Conservation (phyloP, 2,797 vertebrate genomes). For the Siniperca scherzeri region DNA sequence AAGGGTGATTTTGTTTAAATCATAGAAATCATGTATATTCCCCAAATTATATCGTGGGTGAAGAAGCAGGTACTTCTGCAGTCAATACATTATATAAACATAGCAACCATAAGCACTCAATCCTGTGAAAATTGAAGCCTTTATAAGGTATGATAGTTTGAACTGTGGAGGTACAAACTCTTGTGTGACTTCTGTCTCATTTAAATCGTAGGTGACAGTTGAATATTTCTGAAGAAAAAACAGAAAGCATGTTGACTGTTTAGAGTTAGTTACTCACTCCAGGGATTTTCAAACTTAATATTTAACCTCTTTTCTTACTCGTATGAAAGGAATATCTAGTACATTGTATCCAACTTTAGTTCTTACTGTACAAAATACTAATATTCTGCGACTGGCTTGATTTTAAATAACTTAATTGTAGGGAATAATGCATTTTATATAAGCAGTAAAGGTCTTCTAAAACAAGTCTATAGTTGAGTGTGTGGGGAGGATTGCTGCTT, state of each 20-base stretch:
- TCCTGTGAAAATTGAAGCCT: not conserved
- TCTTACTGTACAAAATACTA: not conserved
- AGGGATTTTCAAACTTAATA: no score
- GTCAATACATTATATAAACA: not conserved
- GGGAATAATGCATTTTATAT: not conserved
- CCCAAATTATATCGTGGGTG: not conserved
- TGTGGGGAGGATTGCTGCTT: conserved; percentile 18
- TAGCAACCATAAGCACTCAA: not conserved
- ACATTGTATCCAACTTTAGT: not conserved
- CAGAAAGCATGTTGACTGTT: no score
- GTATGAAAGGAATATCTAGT: not conserved
- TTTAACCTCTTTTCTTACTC: not conserved
- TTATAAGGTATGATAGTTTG: not conserved
- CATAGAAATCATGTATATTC: not conserved
- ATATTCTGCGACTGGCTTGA: not conserved
- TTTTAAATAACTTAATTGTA: not conserved
- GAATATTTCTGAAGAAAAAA: not conserved
- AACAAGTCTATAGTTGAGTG: not conserved
- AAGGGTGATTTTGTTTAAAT: not conserved
- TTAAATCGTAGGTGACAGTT: not conserved
- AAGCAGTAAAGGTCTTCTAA: not conserved
- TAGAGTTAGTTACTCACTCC: no score
- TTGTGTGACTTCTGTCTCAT: not conserved
- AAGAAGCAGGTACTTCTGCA: not conserved
- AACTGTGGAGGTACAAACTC: not conserved